Evolutionary conservation across 2,113 vertebrate species (phyloP), one percentile per base, ranked within the genome.

Genomic region (Gymnorhina tibicen): DNA sequence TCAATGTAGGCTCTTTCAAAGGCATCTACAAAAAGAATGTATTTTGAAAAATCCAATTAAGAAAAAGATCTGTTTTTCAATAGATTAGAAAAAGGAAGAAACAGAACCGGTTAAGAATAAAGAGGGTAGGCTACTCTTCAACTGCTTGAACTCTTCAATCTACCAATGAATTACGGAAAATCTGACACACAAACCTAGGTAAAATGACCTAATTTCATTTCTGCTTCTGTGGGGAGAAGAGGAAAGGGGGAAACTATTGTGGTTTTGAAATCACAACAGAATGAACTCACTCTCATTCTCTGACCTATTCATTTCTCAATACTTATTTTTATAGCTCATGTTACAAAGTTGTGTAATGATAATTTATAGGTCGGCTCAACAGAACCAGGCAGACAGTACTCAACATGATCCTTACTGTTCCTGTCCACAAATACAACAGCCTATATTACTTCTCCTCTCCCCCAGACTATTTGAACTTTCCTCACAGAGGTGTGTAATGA

Each of bases 241-340:
- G 63, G 50, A 94, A 97, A 97, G 72, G 72, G 92, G 69, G 52
- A 95, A 97, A 84, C 68, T 81, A 84, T 68, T 93, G 41, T 87
- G 96, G 93, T 93, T 96, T 92, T 94, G 62, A 94, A 96, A 94
- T 79, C 53, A 75, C 83, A 91, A 73, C 60, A 72, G 83, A 90
- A 95, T 96, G 91, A 93, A 90, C 88, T 95, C 87, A 74, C 44
- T 77, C 21, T 86, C n/a, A 52, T 96, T 93, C 73, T 93, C 72
- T 91, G 85, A 80, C 82, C 82, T 95, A 91, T 80, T 91, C 20
- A 66, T 95, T 96, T 96, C 94, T 92, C 93, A 96, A 78, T 88
- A 92, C 52, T 96, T 90, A 90, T 58, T 93, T 95, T 93, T 93
- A 84, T 81, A 89, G 79, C 56, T 96, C 76, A 77, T 90, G 60